Percentiles rank a stretch among this genome's conserved stretches.
Conservation (phyloP, 2,113 vertebrate species). For the Empidonax alnorum region DNA sequence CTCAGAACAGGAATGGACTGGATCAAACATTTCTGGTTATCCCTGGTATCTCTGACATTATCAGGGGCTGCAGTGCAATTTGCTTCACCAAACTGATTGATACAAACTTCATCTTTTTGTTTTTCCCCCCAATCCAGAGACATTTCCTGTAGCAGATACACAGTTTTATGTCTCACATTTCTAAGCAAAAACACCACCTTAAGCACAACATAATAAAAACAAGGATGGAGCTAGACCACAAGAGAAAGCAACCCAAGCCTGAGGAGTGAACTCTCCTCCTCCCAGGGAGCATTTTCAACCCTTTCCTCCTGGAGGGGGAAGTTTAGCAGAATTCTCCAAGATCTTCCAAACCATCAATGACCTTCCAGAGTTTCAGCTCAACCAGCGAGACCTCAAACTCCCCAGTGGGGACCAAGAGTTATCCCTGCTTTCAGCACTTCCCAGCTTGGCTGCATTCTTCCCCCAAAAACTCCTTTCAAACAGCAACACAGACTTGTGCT, state of each 20-base stretch:
- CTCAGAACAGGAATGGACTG: neutral
- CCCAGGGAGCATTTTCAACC: neutral
- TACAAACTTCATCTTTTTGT: neutral
- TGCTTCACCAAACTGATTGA: neutral
- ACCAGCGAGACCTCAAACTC: neutral
- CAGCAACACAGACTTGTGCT: neutral
- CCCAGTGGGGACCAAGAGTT: neutral
- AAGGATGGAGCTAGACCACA: neutral
- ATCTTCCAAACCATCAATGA: neutral
- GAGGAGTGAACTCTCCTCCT: neutral
- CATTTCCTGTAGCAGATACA: rapidly evolving
- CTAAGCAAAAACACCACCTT: neutral
- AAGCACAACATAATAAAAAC: neutral
- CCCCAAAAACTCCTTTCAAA: neutral
- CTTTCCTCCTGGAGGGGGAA: neutral
- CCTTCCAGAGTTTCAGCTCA: neutral
- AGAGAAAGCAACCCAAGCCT: neutral
- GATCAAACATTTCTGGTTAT: neutral
- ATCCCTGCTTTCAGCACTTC: neutral
- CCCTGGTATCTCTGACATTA: neutral
- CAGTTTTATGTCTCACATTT: neutral
- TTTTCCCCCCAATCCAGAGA: neutral
- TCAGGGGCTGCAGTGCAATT: neutral
- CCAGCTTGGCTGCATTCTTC: neutral
- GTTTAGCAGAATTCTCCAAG: neutral